Evolutionary conservation across 1,140 invertebrate genomes (phyloP), one percentile per base, ranked within the genome.

Genomic region (Caenorhabditis latens): DNA sequence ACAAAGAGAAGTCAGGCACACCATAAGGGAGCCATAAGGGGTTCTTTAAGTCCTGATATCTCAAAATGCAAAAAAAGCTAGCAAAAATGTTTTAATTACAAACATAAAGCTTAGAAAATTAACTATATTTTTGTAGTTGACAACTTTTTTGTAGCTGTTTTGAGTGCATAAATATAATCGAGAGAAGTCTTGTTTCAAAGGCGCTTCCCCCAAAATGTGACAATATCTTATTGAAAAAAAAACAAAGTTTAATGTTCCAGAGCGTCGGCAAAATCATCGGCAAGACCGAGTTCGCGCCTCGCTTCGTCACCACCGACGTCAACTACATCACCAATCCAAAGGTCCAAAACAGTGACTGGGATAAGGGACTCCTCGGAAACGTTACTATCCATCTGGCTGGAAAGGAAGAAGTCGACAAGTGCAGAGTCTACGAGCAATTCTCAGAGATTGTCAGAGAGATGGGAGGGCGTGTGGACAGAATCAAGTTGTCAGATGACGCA

Each of bases 291-390:
- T 14, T 85, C 14, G 89, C 87, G 32, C 88, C 88, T 24, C 42
- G 71, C 24, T 89, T 61, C 86, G 67, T 90, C 32, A 85, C 85
- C 14, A 88, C 88, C 13, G 88, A 89, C 58, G 83, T 89, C 82
- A 86, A 90, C 86, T 85, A 63, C 85, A 90, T 90, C 58, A 90
- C 89, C 42, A 84, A 90, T 61, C 89, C 89, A 14, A 90, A 89
- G 79, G 84, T 90, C 16, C 21, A 83, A 21, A 89, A 71, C 46
- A 75, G 63, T 24, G 84, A 75, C n/a, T 90, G 89, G 89, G 65
- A 89, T 43, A 82, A 88, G 46, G 89, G 89, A 57, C 83, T 90
- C 14, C 88, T 90, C 11, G 67, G 88, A 84, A 90, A 90, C 43
- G 46, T 55, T 4, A 85, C 89, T 1, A 46, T 90, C 24, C 53